Evolutionary conservation across 2,888 invertebrate species (phyloP), one percentile per base, ranked within the genome.

Genomic region (Cryptosula pallasiana): DNA sequence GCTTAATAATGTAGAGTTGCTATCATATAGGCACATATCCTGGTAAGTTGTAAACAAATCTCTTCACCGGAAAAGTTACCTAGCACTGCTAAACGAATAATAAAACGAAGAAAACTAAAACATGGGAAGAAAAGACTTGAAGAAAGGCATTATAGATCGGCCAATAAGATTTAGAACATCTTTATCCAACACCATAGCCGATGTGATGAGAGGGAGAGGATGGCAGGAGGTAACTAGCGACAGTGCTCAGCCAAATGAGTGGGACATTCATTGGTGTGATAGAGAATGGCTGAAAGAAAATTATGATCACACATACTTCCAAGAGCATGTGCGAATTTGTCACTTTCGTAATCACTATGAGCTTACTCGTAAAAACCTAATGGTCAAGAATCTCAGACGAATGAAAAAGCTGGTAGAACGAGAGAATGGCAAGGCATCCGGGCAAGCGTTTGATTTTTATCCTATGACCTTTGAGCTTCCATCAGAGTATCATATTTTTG

Each of bases 211-310:
- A 71, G 78, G 76, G 20, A 75, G 84, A 34, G 84, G 84, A 0
- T 85, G 85, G 84, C 81, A 82, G 70, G 84, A 85, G 74, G 81
- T 82, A 1, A 76, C 77, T 16, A 81, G 80, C 69, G 86, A 85
- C 71, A 86, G 85, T 54, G 63, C 32, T 63, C 63, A 63, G 63
- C 63, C 63, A 32, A 63, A 63, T 63, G 86, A 85, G 69, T 89
- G 89, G 89, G 86, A 88, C 73, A 83, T 89, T 71, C 88, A 86
- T 81, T 89, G 89, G 89, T 89, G 88, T 80, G 89, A 89, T 71
- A 83, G 87, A 71, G 86, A 85, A 74, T 88, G 88, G 81, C 84
- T 88, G 73, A 84, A 84, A 78, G 87, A 81, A 69, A 81, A 82
- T 74, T 87, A 85, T 77, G 85, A 87, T 77, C 80, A 85, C 72